Conservation (phyloP, 2,113 vertebrate genomes). For the Pavo muticus region DNA sequence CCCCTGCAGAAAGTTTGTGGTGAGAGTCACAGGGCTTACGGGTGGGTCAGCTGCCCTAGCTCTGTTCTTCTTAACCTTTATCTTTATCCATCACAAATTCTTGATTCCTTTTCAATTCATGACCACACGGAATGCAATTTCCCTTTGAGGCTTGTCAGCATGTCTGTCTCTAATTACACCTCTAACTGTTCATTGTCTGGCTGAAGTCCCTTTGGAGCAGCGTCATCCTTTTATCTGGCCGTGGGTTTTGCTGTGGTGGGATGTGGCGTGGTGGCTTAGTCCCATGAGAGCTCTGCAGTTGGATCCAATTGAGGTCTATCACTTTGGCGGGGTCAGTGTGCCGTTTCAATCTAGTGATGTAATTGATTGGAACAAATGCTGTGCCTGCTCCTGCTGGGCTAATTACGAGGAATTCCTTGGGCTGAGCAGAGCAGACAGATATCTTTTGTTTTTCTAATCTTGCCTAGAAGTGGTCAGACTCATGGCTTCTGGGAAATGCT, state of each 20-base stretch:
- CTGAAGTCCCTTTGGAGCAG: background rate
- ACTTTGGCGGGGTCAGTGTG: background rate
- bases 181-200: background rate
- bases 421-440: background rate
- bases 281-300: background rate
- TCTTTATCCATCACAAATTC: background rate
- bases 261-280: background rate
- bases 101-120: background rate
- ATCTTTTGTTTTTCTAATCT: constrained; percentile 48
- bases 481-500: constrained; percentile 49
- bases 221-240: background rate
- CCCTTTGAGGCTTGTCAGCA: background rate
- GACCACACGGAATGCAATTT: background rate
- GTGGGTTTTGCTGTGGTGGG: background rate
- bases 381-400: constrained; percentile 9
- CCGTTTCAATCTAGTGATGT: constrained; percentile 26
- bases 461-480: constrained; percentile 38
- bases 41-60: background rate
- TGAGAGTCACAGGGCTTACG: background rate
- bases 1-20: background rate
- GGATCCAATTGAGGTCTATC: background rate
- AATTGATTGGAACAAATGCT: constrained; percentile 36
- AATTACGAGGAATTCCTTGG: constrained; percentile 36
- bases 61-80: background rate
- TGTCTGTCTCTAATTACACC: constrained; percentile 25